A percentile compares a stretch with the other conserved stretches of the same genome.
These are phyloP conservation scores for Chloropsis cyanopogon DNA, from an alignment of 2,113 vertebrate genomes.

Conservation along the genomic window DNA sequence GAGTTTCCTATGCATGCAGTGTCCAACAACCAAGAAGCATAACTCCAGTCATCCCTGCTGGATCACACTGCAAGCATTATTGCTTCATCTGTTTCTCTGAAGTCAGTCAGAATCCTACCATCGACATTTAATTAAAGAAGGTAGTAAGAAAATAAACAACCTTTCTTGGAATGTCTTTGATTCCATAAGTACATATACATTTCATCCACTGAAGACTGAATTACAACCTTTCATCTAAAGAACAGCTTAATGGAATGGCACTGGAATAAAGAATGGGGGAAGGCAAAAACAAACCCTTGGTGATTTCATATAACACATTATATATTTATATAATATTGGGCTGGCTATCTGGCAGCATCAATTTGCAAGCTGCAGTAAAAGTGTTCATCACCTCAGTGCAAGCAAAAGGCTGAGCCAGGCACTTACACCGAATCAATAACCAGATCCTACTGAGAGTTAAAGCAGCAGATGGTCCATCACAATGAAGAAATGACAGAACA, in stretches of 20 bases:
- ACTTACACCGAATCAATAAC: constrained; percentile 16
- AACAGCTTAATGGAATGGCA: constrained; percentile 38
- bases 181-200: constrained; percentile 10
- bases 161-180: constrained; percentile 48
- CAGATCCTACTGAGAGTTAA: not conserved
- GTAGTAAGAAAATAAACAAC: constrained; percentile 50
- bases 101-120: constrained; percentile 14
- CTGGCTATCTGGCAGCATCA: constrained; percentile 25
- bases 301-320: constrained; percentile 20
- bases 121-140: constrained; percentile 27
- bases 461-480: constrained; percentile 1
- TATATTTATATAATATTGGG: not conserved
- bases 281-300: constrained; percentile 14
- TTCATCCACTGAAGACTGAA: constrained; percentile 32
- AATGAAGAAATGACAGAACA: constrained; percentile 15
- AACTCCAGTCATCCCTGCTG: not conserved
- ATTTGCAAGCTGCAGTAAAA: constrained; percentile 14
- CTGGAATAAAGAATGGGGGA: not conserved
- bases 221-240: constrained; percentile 39
- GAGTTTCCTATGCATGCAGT: not conserved
- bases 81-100: not conserved
- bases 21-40: not conserved
- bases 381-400: not conserved
- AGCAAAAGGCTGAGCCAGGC: not conserved
- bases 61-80: not conserved